Evolutionary conservation across 2,888 invertebrate species (phyloP).

Genomic region (Candidula unifasciata): DNA sequence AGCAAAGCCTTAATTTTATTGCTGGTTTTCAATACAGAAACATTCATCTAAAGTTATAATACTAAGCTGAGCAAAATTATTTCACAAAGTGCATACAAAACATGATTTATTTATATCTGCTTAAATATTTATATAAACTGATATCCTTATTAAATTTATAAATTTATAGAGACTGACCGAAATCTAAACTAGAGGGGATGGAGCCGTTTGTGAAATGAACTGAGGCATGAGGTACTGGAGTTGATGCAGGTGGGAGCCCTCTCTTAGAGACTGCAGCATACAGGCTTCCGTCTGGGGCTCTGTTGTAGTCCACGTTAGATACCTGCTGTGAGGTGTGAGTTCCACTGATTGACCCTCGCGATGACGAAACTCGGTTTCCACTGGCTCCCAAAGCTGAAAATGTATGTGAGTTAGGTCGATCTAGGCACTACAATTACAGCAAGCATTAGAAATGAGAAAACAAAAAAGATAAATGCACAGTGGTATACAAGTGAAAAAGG

Average conservation of each 20-base stretch:
- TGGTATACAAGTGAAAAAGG: background rate
- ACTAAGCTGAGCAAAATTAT: background rate
- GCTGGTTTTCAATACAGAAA: too few relatives aligned
- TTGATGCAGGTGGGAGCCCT: conserved; percentile 52
- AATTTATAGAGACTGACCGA: conserved; percentile 91
- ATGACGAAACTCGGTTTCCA: conserved; percentile 62
- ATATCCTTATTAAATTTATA: too few relatives aligned
- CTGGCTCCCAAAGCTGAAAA: conserved; percentile 64
- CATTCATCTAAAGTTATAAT: too few relatives aligned
- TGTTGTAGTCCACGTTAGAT: conserved; percentile 53
- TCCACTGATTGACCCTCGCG: conserved; percentile 40
- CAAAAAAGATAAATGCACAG: background rate
- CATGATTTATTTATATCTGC: too few relatives aligned
- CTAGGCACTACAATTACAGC: conserved; percentile 1
- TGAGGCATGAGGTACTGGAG: conserved; percentile 60
- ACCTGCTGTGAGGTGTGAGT: conserved; percentile 41
- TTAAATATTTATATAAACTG: too few relatives aligned
- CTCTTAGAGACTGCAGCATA: conserved; percentile 84
- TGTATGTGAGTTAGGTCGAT: background rate
- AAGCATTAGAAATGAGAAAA: conserved; percentile 7
- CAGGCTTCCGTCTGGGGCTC: conserved; percentile 87
- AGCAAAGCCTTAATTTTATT: too few relatives aligned
- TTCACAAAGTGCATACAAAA: too few relatives aligned
- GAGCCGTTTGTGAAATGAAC: conserved; percentile 76
- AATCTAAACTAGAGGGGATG: conserved; percentile 92